These are phyloP conservation scores for Rhadina sibilatrix DNA, from an alignment of 2,113 vertebrate genomes.

Conservation along the genomic window DNA sequence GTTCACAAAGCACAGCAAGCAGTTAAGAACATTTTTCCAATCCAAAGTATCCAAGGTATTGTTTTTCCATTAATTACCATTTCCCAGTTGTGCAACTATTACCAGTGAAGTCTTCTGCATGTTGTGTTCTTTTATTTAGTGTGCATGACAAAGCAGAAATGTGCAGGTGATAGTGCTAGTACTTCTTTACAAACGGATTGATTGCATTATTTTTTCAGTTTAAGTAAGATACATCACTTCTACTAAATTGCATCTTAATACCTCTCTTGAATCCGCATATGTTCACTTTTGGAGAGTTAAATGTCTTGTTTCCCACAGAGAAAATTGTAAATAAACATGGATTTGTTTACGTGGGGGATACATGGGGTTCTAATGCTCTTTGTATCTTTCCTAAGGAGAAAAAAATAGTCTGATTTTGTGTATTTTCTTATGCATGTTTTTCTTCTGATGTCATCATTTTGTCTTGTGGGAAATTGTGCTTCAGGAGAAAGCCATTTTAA, in stretches of 20 bases:
- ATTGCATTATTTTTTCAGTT: not conserved
- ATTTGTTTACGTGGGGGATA: not conserved
- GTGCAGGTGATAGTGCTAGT: not conserved
- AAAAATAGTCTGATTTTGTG: not conserved
- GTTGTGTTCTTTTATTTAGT: not conserved
- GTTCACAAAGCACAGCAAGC: not conserved
- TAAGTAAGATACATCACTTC: not conserved
- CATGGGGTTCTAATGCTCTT: not conserved
- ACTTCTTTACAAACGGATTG: not conserved
- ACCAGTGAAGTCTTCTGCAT: not conserved
- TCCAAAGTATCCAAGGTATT: not conserved
- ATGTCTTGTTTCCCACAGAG: not conserved
- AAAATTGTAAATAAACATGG: not conserved
- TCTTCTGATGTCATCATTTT: not conserved
- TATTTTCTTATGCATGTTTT: slow-evolving; percentile 14
- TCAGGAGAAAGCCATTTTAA: not conserved
- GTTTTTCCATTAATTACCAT: not conserved
- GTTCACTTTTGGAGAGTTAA: not conserved
- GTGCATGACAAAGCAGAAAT: not conserved
- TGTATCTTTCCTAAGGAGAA: not conserved
- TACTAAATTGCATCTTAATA: not conserved
- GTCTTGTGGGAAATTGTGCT: not conserved
- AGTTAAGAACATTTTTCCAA: not conserved
- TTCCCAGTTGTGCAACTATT: not conserved
- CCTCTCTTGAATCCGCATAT: not conserved